Evolutionary conservation across 2,888 invertebrate species (phyloP).

Genomic region (Epinotia ramella): DNA sequence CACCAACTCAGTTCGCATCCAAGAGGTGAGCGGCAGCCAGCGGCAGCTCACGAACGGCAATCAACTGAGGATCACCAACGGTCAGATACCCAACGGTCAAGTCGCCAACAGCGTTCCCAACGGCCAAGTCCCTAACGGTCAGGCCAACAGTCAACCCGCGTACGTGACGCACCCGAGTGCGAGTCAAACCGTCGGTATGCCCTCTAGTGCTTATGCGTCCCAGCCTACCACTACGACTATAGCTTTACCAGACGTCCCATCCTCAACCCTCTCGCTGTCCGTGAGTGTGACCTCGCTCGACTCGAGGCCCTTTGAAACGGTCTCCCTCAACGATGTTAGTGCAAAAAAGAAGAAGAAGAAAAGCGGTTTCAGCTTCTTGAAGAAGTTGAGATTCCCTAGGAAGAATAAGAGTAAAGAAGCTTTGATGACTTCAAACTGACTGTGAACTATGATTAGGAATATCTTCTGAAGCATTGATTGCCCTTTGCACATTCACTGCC

Average conservation of each 20-base stretch:
- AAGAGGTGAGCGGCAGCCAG: slow-evolving; percentile 15
- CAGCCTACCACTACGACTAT: not conserved
- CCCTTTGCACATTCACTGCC: too few species aligned
- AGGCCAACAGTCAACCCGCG: not conserved
- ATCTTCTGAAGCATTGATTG: too few species aligned
- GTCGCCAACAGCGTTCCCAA: not conserved
- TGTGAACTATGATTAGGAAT: not conserved
- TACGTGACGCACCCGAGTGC: slow-evolving; percentile 4
- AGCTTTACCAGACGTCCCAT: slow-evolving; percentile 15
- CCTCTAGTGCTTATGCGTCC: not conserved
- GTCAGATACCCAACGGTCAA: slow-evolving; percentile 1
- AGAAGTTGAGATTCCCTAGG: slow-evolving; percentile 10
- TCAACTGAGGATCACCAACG: slow-evolving; percentile 19
- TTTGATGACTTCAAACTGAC: slow-evolving; percentile 18
- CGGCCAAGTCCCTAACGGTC: not conserved
- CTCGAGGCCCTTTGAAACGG: slow-evolving; percentile 2
- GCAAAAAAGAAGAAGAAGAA: slow-evolving; percentile 30
- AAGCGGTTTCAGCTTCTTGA: slow-evolving; percentile 10
- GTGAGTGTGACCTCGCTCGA: slow-evolving; percentile 15
- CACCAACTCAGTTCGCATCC: slow-evolving; percentile 14
- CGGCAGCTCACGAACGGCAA: slow-evolving; percentile 3
- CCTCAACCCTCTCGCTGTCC: slow-evolving; percentile 15
- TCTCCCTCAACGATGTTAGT: slow-evolving; percentile 18
- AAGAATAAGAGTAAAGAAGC: slow-evolving; percentile 27
- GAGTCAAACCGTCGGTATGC: not conserved